These are phyloP conservation scores for Cephonodes hylas DNA, from an alignment of 2,888 invertebrate species.

Conservation along the genomic window DNA sequence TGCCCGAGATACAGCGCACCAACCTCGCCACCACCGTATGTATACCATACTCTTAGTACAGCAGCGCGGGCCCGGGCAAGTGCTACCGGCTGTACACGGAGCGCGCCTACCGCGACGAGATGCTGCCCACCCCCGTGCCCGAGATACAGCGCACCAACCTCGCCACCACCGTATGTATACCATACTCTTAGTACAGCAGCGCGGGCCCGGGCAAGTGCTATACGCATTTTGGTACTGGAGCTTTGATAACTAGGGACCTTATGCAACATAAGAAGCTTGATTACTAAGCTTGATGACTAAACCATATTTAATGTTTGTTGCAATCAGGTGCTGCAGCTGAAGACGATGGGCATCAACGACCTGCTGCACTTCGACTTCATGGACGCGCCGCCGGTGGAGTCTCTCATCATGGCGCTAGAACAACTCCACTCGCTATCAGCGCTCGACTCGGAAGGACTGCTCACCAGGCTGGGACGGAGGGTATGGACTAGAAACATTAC, in stretches of 20 bases:
- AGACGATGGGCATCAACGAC: constrained; percentile 99
- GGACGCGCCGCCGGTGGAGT: constrained; percentile 99
- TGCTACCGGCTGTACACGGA: neutral
- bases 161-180: constrained; percentile 87
- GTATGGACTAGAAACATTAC: constrained; percentile 62
- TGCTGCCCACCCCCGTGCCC: constrained; percentile 98
- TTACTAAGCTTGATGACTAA: too few relatives aligned
- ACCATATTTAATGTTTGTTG: too few relatives aligned
- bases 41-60: constrained; percentile 12
- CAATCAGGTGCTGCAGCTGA: constrained; percentile 94
- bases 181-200: neutral
- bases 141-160: constrained; percentile 99
- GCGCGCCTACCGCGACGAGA: constrained; percentile 99
- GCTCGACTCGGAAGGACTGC: constrained; percentile 95
- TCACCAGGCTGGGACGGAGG: constrained; percentile 90
- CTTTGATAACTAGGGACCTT: too few relatives aligned
- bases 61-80: neutral
- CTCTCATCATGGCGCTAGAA: constrained; percentile 98
- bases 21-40: constrained; percentile 95
- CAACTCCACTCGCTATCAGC: constrained; percentile 98
- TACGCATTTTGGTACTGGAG: too few relatives aligned
- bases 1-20: constrained; percentile 99
- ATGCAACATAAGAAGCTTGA: too few relatives aligned
- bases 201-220: neutral
- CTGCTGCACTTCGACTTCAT: constrained; percentile 99